Evolutionary conservation across 2,797 vertebrate species (phyloP), one percentile per base, ranked within the genome.

Genomic region (Notolabrus celidotus): DNA sequence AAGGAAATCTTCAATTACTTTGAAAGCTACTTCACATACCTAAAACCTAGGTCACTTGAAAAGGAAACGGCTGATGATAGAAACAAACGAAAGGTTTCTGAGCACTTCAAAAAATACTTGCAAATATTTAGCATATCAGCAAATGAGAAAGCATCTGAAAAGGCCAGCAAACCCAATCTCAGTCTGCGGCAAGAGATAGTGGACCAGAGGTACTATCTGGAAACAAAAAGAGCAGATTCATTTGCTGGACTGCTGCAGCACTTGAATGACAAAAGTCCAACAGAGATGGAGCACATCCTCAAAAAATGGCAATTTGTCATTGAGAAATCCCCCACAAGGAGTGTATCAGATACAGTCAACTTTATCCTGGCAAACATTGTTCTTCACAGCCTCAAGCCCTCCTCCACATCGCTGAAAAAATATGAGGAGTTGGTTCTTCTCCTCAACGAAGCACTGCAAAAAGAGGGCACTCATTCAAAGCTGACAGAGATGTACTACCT

Each of bases 401-500:
- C 51, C 6, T 84, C 79, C 14, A 67, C 25, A 19, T 12, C 63
- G 0, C 0, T 79, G 0, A 85, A 61, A 36, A 86, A 58, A 29
- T 82, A 88, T 65, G 79, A 85, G 10, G 71, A 85, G 11, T 46
- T 90, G 46, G 63, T 88, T 25, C 4, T 4, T 2, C 67, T 84
- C 53, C 89, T 95, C 67, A 84, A 75, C 79, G 81, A 86, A 5
- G 54, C 90, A 54, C 78, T 95, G 10, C 80, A 90, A 67, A 68
- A 79, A 29, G 67, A 77, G 38, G 90, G 87, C 23, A 71, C 14
- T 0, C 57, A 54, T 20, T 77, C 74, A 33, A 77, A 45, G 5
- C 46, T 49, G 17, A 68, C 89, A 70, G 94, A 95, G 65, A 80
- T 93, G 27, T 96, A 95, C 77, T 95, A 94, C 72, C 80, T 95